phyloP scores from a whole-genome alignment of 2,797 vertebrate genomes.

The Gallirallus australis region DNA sequence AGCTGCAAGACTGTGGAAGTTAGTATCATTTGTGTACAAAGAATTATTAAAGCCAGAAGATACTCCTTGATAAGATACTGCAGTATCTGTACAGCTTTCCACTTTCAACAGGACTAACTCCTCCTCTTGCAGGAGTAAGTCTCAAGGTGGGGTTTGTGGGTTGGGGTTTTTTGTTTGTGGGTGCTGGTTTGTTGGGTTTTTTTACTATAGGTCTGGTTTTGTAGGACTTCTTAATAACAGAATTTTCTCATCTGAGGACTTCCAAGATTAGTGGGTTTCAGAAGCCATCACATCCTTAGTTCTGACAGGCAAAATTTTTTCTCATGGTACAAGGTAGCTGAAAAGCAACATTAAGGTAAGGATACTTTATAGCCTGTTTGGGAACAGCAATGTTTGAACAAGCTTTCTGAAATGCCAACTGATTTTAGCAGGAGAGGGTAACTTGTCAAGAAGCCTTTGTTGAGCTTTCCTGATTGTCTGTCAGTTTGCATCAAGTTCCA shows the following conservation, averaged over 20 bases:
- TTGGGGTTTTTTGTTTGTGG: not conserved
- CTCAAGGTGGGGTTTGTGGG: not conserved
- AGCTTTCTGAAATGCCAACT: not conserved
- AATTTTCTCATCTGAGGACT: not conserved
- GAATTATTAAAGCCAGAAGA: not conserved
- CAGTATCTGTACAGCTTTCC: not conserved
- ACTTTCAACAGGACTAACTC: not conserved
- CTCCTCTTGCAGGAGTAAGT: not conserved
- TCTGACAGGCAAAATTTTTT: not conserved
- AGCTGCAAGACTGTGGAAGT: not conserved
- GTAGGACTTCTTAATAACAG: not conserved
- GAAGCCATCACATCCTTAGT: not conserved
- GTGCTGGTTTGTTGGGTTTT: not conserved
- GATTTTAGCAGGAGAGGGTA: not conserved
- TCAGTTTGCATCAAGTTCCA: not conserved
- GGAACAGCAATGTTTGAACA: not conserved
- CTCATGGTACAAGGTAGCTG: not conserved
- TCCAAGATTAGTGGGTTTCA: not conserved
- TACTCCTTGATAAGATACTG: not conserved
- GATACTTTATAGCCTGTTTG: not conserved
- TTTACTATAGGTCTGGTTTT: not conserved
- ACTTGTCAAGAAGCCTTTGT: not conserved
- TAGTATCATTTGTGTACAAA: rapidly evolving
- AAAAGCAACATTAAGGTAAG: not conserved
- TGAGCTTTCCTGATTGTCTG: not conserved